phyloP scores from a whole-genome alignment of 1,140 invertebrate species.

The Zaprionus tsacasi region DNA sequence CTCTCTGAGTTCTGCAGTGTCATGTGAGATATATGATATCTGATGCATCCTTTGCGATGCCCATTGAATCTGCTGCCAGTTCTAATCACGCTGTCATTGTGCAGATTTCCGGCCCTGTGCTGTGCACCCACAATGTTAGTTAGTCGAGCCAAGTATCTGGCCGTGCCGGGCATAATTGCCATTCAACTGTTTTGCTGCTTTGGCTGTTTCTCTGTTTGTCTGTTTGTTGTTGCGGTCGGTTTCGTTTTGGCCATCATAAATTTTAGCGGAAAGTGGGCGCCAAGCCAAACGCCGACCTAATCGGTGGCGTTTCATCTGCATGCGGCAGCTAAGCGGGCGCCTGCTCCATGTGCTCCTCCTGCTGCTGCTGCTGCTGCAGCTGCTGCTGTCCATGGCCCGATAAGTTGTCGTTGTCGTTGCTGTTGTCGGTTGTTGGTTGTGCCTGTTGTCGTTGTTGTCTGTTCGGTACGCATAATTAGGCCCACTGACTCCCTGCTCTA shows the following conservation, averaged over 20 bases:
- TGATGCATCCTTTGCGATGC: not conserved
- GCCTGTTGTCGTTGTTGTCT: conserved; percentile 46
- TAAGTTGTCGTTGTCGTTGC: conserved; percentile 21
- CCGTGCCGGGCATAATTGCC: conserved; percentile 68
- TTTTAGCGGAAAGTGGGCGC: conserved; percentile 52
- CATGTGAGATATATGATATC: not conserved
- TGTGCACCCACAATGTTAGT: not conserved
- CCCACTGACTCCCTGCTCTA: conserved; percentile 32
- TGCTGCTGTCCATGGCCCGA: conserved; percentile 5
- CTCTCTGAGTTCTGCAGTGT: not conserved
- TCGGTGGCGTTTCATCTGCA: conserved; percentile 77
- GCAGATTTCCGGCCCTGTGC: not conserved
- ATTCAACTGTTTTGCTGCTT: conserved; percentile 2
- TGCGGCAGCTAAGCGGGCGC: conserved; percentile 5
- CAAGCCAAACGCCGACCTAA: conserved; percentile 58
- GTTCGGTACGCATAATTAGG: conserved; percentile 78
- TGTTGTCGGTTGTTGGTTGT: conserved; percentile 42
- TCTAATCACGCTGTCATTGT: conserved; percentile 6
- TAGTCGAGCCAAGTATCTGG: conserved; percentile 6
- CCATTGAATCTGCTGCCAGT: not conserved
- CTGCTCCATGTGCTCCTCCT: conserved; percentile 21
- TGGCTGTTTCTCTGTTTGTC: conserved; percentile 57
- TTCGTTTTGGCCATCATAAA: conserved; percentile 80
- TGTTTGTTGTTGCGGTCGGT: conserved; percentile 30
- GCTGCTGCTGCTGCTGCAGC: not conserved